Evolutionary conservation across 2,113 vertebrate species (phyloP).

Genomic region (Halichoeres trimaculatus): DNA sequence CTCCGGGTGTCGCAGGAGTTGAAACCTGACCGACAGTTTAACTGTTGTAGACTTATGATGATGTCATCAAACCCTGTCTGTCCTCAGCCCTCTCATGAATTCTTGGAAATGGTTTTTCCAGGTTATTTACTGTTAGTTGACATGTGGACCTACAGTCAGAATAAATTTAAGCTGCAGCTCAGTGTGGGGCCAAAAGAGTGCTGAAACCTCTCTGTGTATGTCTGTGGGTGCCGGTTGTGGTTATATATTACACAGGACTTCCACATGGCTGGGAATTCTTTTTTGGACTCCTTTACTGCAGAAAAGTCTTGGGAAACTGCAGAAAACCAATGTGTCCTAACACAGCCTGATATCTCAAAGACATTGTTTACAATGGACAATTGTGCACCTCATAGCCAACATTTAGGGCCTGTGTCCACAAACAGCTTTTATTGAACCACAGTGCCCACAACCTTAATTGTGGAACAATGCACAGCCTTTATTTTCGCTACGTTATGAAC

Average conservation of each 20-base stretch:
- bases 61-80: slow-evolving; percentile 42
- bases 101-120: slow-evolving; percentile 36
- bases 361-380: neutral
- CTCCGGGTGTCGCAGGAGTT: neutral
- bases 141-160: slow-evolving; percentile 8
- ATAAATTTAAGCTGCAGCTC: slow-evolving; percentile 42
- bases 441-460: too few species aligned
- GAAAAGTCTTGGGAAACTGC: slow-evolving; percentile 2
- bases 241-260: slow-evolving; percentile 4
- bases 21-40: slow-evolving; percentile 26
- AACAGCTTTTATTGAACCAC: too few species aligned
- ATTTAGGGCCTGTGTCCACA: too few species aligned
- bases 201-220: slow-evolving; percentile 1
- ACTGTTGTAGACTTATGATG: slow-evolving; percentile 20
- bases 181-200: slow-evolving; percentile 29
- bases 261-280: neutral
- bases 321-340: neutral
- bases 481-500: too few species aligned
- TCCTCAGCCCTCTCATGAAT: slow-evolving; percentile 37
- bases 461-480: too few species aligned
- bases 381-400: neutral
- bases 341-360: neutral
- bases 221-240: neutral
- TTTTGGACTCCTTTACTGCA: neutral
- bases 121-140: slow-evolving; percentile 60